Evolutionary conservation across 1,140 invertebrate genomes (phyloP), one percentile per base, ranked within the genome.

Genomic region (Polyergus mexicanus): DNA sequence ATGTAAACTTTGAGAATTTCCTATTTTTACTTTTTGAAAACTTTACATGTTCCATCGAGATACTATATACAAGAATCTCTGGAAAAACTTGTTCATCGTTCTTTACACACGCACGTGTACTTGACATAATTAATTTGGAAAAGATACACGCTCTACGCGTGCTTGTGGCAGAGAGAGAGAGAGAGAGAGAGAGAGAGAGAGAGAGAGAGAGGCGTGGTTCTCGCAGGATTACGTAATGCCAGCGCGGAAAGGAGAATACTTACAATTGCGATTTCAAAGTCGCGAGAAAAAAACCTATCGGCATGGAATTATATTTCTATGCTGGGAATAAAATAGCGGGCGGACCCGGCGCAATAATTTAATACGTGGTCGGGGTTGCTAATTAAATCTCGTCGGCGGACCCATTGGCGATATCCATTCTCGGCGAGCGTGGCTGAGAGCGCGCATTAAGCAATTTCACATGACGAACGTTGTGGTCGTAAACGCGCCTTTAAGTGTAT

Each of bases 401-500:
- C 25, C 10, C 32, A 32, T 32, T 32, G 75, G 84, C 38, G 60
- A 65, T 85, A 65, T 41, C 41, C 78, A 41, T 78, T 38, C 54
- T 54, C 25, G 66, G 74, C 41, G 38, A 68, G 28, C 41, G 28
- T 6, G 11, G 65, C 51, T 54, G 84, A 32, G 75, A 84, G 22
- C 75, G 84, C 56, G 84, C 66, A 81, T 71, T 54, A 72, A 85
- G 77, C 66, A 81, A 86, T 71, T 71, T 69, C 60, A 71, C 65
- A 86, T 8, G 65, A 84, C 77, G 65, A 38, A 62, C 78, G 77
- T 84, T 25, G 11, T 32, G 78, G 83, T 54, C 76, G 71, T 81
- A 68, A 81, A 76, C 88, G 69, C 75, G 47, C 38, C 88, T 89
- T 89, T 75, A 89, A 81, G 62, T 63, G 63, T 60, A 63, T 71